Evolutionary conservation across 1,140 invertebrate genomes (phyloP).

Genomic region (Aporrectodea caliginosa): DNA sequence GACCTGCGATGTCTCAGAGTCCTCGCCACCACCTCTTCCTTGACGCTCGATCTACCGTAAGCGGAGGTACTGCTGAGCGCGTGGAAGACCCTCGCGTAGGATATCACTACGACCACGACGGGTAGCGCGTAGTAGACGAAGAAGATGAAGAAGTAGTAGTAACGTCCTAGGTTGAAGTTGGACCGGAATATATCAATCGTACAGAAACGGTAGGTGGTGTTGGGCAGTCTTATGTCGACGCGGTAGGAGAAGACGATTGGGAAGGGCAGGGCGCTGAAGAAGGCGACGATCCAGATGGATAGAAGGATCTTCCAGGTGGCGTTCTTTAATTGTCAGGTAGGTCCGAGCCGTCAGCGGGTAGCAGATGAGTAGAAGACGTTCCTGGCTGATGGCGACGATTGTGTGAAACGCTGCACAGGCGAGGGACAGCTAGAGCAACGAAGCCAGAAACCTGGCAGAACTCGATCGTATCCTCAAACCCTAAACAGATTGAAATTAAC

Average conservation of each 20-base stretch:
- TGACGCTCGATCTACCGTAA: not conserved
- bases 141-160: conserved; percentile 3
- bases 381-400: conserved; percentile 29
- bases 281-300: conserved; percentile 19
- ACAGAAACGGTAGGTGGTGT: not conserved
- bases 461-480: not conserved
- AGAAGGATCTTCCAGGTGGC: not conserved
- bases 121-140: conserved; percentile 24
- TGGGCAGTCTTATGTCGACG: not conserved
- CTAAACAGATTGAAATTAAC: too few relatives aligned
- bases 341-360: conserved; percentile 25
- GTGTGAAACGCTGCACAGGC: conserved; percentile 28
- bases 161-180: not conserved
- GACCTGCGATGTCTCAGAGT: not conserved
- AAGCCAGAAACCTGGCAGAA: conserved; percentile 9
- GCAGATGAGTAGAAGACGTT: conserved; percentile 28
- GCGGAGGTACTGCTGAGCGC: not conserved
- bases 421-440: not conserved
- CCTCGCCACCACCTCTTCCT: not conserved
- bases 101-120: not conserved
- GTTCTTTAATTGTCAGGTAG: not conserved
- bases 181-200: not conserved
- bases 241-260: conserved; percentile 4
- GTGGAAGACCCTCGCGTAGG: conserved; percentile 22
- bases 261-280: conserved; percentile 13